These are phyloP conservation scores for Gordius sp. DNA, from an alignment of 2,888 invertebrate genomes.

Conservation along the genomic window DNA sequence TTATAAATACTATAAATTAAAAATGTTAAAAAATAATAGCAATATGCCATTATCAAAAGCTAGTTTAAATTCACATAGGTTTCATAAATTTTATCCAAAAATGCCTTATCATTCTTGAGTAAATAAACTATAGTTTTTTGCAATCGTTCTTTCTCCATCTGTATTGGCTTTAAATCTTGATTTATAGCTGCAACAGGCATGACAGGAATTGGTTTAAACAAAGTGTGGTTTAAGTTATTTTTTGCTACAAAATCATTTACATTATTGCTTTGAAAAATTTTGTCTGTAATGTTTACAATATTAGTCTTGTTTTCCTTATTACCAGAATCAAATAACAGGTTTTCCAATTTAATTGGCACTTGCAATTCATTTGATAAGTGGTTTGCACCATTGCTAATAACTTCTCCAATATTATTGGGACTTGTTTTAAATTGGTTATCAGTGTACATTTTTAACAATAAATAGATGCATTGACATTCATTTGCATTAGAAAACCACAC, in stretches of 20 bases:
- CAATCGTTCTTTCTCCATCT: background rate
- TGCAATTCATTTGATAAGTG: background rate
- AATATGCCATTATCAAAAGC: too few species aligned
- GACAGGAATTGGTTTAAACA: background rate
- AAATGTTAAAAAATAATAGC: too few species aligned
- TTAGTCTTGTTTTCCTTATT: background rate
- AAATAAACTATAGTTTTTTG: constrained; percentile 8
- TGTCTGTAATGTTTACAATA: background rate
- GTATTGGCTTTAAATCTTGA: too few species aligned
- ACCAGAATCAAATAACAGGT: background rate
- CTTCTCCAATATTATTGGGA: background rate
- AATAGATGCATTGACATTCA: constrained; percentile 9
- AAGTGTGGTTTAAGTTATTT: background rate
- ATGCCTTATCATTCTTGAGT: constrained; percentile 2
- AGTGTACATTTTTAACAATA: constrained; percentile 7
- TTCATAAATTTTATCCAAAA: constrained; percentile 11
- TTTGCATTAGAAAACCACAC: constrained; percentile 11
- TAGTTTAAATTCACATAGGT: background rate
- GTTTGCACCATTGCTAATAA: too few species aligned
- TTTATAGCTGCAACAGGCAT: background rate
- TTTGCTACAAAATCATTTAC: too few species aligned
- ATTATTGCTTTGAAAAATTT: background rate
- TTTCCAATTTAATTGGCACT: background rate
- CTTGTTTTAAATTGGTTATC: background rate
- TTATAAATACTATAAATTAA: too few species aligned